Evolutionary conservation across 2,888 invertebrate species (phyloP), one percentile per base, ranked within the genome.

Genomic region (Ischnus inquisitorius): DNA sequence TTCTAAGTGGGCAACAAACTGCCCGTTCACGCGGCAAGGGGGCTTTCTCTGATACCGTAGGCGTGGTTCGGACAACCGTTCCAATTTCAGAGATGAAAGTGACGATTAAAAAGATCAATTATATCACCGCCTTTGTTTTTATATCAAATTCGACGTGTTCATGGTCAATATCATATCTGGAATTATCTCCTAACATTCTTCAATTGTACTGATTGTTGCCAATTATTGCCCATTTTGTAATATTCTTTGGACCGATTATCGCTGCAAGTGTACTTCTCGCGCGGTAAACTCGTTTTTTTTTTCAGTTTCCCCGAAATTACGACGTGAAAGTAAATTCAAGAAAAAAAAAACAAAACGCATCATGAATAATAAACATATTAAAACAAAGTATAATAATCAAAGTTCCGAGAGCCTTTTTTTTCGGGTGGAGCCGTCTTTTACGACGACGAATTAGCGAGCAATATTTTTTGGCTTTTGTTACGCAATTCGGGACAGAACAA

Each of bases 11-110:
- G 62, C 57, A 34, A 54, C 41, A 64, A 39, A 46, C 75, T 57
- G 83, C 81, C n/a, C 62, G 54, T 62, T 46, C 34, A 62, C 22
- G 46, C 72, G 62, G 62, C 79, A 34, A 5, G 34, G 64, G 46
- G 84, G 85, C 83, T 78, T 74, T 76, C 81, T 75, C 84, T 71
- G 75, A 69, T 81, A 43, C 68, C 75, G 60, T 46, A 75, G 83
- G 81, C 81, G 78, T 81, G 80, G 81, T 60, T 67, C 72, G 54
- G 43, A 67, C 62, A 74, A 83, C 68, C 77, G 85, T 83, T 85
- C 84, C 85, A 84, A 81, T 84, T 85, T 84, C 76, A 64, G 65
- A 75, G 69, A 85, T 75, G 84, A 84, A 84, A 85, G 84, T 81
- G 79, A 82, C 28, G 62, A 84, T 84, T 78, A 71, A 78, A 72